These are phyloP conservation scores for Nothoprocta perdicaria DNA, from an alignment of 2,113 vertebrate species.

Conservation along the genomic window DNA sequence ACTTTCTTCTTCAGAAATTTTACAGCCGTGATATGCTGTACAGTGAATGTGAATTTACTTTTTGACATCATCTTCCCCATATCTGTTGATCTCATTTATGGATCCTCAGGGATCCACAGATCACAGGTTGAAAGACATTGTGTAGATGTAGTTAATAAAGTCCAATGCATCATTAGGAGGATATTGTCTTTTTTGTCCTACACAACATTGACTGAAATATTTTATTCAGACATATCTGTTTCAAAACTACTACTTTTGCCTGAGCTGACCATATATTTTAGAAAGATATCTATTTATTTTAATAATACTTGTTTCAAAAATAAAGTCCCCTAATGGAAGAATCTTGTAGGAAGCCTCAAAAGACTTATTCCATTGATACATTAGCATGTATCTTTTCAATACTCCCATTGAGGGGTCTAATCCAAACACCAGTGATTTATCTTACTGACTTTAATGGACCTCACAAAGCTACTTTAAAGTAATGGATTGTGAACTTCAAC, in stretches of 20 bases:
- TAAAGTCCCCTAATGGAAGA: neutral
- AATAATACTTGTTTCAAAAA: slow-evolving; percentile 35
- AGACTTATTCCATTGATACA: slow-evolving; percentile 30
- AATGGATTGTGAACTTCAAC: slow-evolving; percentile 56
- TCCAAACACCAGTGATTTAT: slow-evolving; percentile 62
- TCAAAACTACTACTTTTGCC: neutral
- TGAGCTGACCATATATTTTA: neutral
- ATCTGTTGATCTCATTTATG: neutral
- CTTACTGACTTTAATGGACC: slow-evolving; percentile 43
- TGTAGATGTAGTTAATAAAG: neutral
- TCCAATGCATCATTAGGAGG: neutral
- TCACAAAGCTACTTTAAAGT: slow-evolving; percentile 58
- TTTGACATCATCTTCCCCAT: neutral
- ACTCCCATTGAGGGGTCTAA: slow-evolving; percentile 46
- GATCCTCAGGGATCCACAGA: neutral
- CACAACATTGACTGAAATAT: neutral
- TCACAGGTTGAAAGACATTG: rapidly evolving
- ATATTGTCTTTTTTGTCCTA: neutral
- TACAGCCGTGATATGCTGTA: rapidly evolving
- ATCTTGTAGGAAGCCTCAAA: slow-evolving; percentile 21
- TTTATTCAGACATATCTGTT: neutral
- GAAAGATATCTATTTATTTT: neutral
- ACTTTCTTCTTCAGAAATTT: neutral
- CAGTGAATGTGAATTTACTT: neutral
- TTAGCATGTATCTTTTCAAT: slow-evolving; percentile 49